Evolutionary conservation across 2,797 vertebrate genomes (phyloP).

Genomic region (Paratrypauchen microcephalus): DNA sequence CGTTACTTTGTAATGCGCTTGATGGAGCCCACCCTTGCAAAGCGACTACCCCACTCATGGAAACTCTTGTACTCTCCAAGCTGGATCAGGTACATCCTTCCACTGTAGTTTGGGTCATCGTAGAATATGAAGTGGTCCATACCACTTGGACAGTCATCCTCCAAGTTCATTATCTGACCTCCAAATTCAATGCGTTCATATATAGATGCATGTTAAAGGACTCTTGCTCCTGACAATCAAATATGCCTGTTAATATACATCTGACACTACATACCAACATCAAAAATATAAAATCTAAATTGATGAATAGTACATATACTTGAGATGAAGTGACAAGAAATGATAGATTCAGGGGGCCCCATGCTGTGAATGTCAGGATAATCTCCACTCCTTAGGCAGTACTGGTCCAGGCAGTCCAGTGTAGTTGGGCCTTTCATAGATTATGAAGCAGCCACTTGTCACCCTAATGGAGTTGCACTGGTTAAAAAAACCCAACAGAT

Average conservation of each 20-base stretch:
- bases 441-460: slow-evolving; percentile 70
- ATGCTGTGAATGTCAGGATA: slow-evolving; percentile 67
- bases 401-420: slow-evolving; percentile 71
- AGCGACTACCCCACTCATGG: slow-evolving; percentile 68
- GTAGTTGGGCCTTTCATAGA: slow-evolving; percentile 69
- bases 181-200: slow-evolving; percentile 69
- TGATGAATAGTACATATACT: slow-evolving; percentile 36
- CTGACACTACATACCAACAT: not conserved
- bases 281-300: not conserved
- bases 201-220: slow-evolving; percentile 67
- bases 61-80: slow-evolving; percentile 69
- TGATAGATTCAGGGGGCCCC: slow-evolving; percentile 47
- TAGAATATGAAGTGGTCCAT: slow-evolving; percentile 69
- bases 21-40: slow-evolving; percentile 70
- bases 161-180: slow-evolving; percentile 71
- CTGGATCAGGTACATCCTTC: slow-evolving; percentile 66
- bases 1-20: slow-evolving; percentile 52
- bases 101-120: slow-evolving; percentile 62
- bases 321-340: slow-evolving; percentile 59
- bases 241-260: not conserved
- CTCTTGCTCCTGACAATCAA: slow-evolving; percentile 28
- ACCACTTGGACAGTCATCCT: slow-evolving; percentile 71
- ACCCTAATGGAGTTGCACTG: slow-evolving; percentile 70
- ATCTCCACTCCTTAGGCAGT: slow-evolving; percentile 66
- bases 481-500: slow-evolving; percentile 52